A percentile compares a stretch with the other conserved stretches of the same genome.
Conservation (phyloP, 2,797 vertebrate species). For the Pseudotriccus pelzelni region DNA sequence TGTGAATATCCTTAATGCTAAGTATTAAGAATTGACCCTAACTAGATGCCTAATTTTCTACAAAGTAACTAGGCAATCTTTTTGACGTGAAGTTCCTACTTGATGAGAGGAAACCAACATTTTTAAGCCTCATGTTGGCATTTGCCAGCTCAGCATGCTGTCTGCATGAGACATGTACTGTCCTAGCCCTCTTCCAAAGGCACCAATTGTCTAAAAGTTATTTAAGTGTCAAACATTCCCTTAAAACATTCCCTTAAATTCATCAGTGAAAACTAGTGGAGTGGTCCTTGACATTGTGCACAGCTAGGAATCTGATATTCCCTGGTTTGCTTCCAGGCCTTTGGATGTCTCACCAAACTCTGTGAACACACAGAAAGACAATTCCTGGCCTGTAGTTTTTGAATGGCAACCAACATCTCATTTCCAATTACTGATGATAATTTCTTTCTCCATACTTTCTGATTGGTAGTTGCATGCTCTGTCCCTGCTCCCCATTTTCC, state of each 20-base stretch:
- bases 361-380: not conserved
- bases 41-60: not conserved
- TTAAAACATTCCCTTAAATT: not conserved
- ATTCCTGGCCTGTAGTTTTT: not conserved
- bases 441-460: not conserved
- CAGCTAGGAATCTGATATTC: not conserved
- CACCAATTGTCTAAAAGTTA: not conserved
- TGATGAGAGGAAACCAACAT: not conserved
- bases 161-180: not conserved
- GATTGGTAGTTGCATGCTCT: not conserved
- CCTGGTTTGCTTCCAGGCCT: not conserved
- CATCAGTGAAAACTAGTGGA: not conserved
- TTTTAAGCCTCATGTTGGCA: not conserved
- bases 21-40: not conserved
- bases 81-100: not conserved
- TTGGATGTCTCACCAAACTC: not conserved
- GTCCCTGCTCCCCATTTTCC: accelerated
- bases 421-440: not conserved
- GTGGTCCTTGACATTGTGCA: not conserved
- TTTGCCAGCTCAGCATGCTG: not conserved
- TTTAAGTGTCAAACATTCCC: not conserved
- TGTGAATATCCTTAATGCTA: not conserved
- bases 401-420: not conserved
- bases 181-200: not conserved
- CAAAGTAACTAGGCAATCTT: not conserved